A percentile compares a stretch with the other conserved stretches of the same genome.
These are phyloP conservation scores for Caenorhabditis brenneri DNA, from an alignment of 1,140 invertebrate genomes.

Conservation along the genomic window DNA sequence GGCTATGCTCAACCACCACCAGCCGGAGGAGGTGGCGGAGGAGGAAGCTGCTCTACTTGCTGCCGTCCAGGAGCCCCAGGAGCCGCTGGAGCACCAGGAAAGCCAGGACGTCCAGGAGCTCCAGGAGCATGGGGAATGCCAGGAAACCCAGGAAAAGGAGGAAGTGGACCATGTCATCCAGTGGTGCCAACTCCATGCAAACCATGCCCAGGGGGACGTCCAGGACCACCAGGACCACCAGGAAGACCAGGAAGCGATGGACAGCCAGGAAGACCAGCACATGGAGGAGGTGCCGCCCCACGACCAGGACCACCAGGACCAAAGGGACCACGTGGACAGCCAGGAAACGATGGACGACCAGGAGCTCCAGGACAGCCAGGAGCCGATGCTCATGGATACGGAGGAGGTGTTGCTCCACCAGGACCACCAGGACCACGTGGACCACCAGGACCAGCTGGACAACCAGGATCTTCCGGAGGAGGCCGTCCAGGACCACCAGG, in stretches of 20 bases:
- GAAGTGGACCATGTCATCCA: slow-evolving; percentile 21
- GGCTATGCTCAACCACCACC: slow-evolving; percentile 46
- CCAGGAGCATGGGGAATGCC: slow-evolving; percentile 48
- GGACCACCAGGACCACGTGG: slow-evolving; percentile 34
- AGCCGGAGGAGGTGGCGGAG: slow-evolving; percentile 52
- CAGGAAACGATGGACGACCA: background rate
- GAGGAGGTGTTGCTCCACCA: slow-evolving; percentile 13
- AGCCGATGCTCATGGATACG: slow-evolving; percentile 19
- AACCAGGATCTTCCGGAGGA: background rate
- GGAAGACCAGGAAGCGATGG: slow-evolving; percentile 19
- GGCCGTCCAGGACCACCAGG: slow-evolving; percentile 20
- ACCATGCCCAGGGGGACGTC: slow-evolving; percentile 38
- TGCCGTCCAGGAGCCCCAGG: slow-evolving; percentile 46
- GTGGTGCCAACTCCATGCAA: slow-evolving; percentile 17
- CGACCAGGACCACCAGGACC: slow-evolving; percentile 44
- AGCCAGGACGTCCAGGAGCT: slow-evolving; percentile 55
- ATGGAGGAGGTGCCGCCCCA: background rate
- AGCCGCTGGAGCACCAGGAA: slow-evolving; percentile 48
- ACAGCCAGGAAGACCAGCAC: slow-evolving; percentile 6
- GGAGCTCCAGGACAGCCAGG: slow-evolving; percentile 24
- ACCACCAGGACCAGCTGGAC: slow-evolving; percentile 19
- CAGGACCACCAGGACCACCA: slow-evolving; percentile 43
- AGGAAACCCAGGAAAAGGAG: slow-evolving; percentile 11
- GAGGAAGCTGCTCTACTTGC: slow-evolving; percentile 31
- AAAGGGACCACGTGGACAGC: slow-evolving; percentile 9